Evolutionary conservation across 1,140 invertebrate species (phyloP).

Genomic region (Lanistes nyassanus): DNA sequence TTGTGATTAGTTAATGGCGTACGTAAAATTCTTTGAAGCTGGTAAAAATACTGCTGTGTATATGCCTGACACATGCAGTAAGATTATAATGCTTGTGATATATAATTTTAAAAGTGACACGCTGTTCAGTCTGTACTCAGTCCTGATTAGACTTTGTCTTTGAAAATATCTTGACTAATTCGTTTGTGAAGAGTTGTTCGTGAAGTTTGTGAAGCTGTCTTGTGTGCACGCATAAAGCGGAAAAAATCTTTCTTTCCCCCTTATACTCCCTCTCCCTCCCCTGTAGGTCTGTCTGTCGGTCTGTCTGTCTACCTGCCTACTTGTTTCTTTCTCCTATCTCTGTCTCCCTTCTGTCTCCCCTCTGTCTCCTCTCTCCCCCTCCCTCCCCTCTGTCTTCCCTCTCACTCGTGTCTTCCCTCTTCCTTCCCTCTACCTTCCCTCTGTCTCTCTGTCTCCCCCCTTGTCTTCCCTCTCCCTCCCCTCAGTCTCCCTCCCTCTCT

Average conservation of each 20-base stretch:
- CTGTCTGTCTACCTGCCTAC: constrained; percentile 7
- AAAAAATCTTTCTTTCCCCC: neutral
- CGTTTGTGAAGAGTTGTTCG: neutral
- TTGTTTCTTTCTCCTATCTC: neutral
- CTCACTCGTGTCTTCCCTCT: neutral
- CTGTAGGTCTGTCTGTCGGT: neutral
- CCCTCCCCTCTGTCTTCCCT: neutral
- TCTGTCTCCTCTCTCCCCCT: neutral
- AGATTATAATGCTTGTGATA: too few relatives aligned
- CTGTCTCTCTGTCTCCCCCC: neutral
- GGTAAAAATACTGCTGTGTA: neutral
- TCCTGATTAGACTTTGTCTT: neutral
- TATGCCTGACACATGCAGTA: neutral
- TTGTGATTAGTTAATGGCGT: neutral
- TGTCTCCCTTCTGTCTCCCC: neutral
- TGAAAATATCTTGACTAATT: neutral
- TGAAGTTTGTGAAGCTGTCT: too few relatives aligned
- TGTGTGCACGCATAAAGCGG: neutral
- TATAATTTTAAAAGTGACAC: neutral
- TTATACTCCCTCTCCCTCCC: neutral
- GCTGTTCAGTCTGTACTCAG: neutral
- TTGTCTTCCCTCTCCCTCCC: neutral
- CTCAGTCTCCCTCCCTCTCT: neutral
- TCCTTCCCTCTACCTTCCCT: neutral
- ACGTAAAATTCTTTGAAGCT: neutral